Percentiles rank a stretch among this genome's conserved stretches.
Evolutionary conservation across 1,140 invertebrate species (phyloP).

Genomic region (Trichonephila clavata): DNA sequence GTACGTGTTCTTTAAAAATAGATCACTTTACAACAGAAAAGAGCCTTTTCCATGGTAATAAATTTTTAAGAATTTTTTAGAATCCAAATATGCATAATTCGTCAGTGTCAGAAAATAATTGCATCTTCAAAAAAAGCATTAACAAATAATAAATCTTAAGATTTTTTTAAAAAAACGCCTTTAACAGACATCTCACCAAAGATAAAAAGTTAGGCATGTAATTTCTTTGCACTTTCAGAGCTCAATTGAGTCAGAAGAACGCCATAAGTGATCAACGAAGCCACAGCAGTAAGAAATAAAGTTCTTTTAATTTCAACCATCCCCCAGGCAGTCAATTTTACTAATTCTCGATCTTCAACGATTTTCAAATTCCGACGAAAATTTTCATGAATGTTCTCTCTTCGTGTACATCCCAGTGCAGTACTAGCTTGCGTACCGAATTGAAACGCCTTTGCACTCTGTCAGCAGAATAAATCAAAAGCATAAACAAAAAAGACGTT

Average conservation of each 20-base stretch:
- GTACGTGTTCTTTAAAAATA: too few relatives aligned
- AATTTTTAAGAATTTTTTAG: too few relatives aligned
- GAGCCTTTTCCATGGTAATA: too few relatives aligned
- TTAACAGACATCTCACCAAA: not conserved
- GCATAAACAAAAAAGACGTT: not conserved
- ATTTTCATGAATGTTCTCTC: not conserved
- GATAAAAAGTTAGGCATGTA: not conserved
- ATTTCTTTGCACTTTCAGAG: not conserved
- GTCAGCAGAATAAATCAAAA: slow-evolving; percentile 51
- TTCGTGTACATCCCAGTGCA: not conserved
- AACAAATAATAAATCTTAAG: too few relatives aligned
- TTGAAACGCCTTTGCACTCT: slow-evolving; percentile 5
- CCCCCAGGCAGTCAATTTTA: slow-evolving; percentile 47
- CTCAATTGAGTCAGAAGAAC: not conserved
- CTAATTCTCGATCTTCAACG: slow-evolving; percentile 27
- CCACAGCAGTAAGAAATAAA: slow-evolving; percentile 19
- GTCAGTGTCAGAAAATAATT: too few relatives aligned
- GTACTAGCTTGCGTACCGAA: not conserved
- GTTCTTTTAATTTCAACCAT: slow-evolving; percentile 49
- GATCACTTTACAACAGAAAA: too few relatives aligned
- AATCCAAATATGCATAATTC: too few relatives aligned
- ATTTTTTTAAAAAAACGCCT: too few relatives aligned
- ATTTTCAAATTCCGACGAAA: slow-evolving; percentile 30
- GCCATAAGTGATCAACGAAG: slow-evolving; percentile 48
- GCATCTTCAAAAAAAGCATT: too few relatives aligned